Evolutionary conservation across 2,888 invertebrate species (phyloP).

Genomic region (Trissoscelio sp.): DNA sequence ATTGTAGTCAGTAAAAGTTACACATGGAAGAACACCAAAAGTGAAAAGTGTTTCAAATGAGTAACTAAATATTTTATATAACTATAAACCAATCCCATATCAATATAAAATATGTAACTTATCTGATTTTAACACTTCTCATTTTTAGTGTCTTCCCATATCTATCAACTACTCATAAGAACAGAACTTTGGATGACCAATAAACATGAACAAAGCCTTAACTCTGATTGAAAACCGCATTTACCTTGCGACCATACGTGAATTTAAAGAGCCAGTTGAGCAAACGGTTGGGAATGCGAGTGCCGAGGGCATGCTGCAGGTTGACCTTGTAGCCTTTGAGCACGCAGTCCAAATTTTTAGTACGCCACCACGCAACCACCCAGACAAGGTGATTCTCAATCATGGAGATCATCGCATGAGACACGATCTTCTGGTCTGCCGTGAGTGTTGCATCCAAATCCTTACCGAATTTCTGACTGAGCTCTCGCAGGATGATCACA

Average conservation of each 20-base stretch:
- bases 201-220: no score
- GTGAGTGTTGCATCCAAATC: constrained; percentile 93
- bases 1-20: no score
- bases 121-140: no score
- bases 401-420: constrained; percentile 97
- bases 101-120: no score
- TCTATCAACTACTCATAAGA: no score
- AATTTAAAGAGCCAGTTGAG: constrained; percentile 96
- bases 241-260: constrained; percentile 93
- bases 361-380: constrained; percentile 96
- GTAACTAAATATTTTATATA: no score
- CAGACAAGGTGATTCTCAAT: constrained; percentile 96
- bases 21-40: no score
- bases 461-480: constrained; percentile 92
- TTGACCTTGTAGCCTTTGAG: constrained; percentile 96
- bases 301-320: constrained; percentile 93
- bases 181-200: no score
- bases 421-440: constrained; percentile 93
- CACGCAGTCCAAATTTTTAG: constrained; percentile 93
- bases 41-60: no score
- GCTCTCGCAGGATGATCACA: constrained; percentile 94
- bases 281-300: constrained; percentile 93
- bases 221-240: constrained; percentile 40
- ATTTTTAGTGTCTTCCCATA: no score
- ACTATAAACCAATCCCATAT: no score